These are phyloP conservation scores for Augochlorella aurata DNA, from an alignment of 2,888 invertebrate genomes.

Conservation along the genomic window DNA sequence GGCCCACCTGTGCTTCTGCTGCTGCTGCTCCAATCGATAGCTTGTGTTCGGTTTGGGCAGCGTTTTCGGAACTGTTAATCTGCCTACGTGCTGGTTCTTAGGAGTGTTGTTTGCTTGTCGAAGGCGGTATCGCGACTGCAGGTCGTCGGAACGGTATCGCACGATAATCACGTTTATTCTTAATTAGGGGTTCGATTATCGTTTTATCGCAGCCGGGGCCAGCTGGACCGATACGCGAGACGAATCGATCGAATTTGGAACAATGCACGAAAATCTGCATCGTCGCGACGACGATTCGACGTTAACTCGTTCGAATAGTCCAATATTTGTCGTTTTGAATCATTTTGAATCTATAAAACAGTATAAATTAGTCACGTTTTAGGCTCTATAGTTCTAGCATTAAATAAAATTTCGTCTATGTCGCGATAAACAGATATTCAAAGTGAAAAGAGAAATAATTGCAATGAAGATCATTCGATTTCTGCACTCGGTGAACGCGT, in stretches of 20 bases:
- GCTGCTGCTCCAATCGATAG: too few species aligned
- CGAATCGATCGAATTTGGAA: slow-evolving; percentile 21
- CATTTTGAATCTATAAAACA: too few species aligned
- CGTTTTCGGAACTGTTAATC: slow-evolving; percentile 32
- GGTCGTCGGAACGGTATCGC: slow-evolving; percentile 59
- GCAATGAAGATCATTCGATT: background rate
- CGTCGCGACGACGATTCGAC: background rate
- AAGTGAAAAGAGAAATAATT: background rate
- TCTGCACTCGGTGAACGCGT: background rate
- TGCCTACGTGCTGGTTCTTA: slow-evolving; percentile 50
- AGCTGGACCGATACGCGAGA: slow-evolving; percentile 47
- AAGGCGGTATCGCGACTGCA: slow-evolving; percentile 57
- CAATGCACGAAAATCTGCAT: background rate
- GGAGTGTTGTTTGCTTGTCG: slow-evolving; percentile 63
- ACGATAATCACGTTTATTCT: slow-evolving; percentile 71
- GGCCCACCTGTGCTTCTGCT: slow-evolving; percentile 16
- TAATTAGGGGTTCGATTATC: slow-evolving; percentile 53
- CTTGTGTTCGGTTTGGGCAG: background rate
- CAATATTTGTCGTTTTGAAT: too few species aligned
- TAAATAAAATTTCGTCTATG: too few species aligned
- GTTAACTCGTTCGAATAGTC: background rate
- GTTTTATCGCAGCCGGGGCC: slow-evolving; percentile 56
- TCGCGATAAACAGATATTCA: background rate
- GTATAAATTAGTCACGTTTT: too few species aligned
- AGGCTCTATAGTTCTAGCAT: too few species aligned